Percentiles rank a stretch among this genome's conserved stretches.
These are phyloP conservation scores for Python bivittatus DNA, from an alignment of 2,113 vertebrate species.

Conservation along the genomic window DNA sequence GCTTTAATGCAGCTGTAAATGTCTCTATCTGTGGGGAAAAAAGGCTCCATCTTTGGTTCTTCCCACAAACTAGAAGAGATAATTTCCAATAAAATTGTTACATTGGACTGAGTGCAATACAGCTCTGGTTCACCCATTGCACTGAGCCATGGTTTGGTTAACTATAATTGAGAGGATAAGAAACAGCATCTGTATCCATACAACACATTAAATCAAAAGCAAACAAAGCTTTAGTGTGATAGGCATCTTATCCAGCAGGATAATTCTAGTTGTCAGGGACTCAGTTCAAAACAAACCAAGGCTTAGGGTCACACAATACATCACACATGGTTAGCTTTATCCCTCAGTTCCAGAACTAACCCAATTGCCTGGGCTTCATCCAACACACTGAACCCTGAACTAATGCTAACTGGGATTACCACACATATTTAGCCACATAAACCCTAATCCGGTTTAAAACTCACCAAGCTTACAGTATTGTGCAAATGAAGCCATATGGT, in stretches of 20 bases:
- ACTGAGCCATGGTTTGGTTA: no score
- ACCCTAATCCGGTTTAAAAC: not conserved
- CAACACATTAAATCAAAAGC: not conserved
- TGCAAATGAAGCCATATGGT: no score
- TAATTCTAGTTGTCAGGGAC: not conserved
- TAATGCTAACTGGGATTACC: not conserved
- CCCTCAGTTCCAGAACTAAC: not conserved
- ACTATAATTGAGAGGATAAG: not conserved
- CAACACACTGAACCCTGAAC: not conserved
- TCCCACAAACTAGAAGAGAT: no score
- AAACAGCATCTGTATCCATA: not conserved
- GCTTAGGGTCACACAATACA: not conserved
- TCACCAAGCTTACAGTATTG: no score
- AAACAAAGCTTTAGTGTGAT: not conserved
- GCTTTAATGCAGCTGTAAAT: not conserved
- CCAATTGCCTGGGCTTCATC: not conserved
- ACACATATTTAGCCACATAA: not conserved
- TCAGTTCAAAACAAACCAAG: not conserved
- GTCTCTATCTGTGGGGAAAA: not conserved
- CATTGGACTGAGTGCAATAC: not conserved
- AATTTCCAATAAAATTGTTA: not conserved
- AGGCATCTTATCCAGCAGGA: not conserved
- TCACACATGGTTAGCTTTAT: not conserved
- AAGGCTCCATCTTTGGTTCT: not conserved
- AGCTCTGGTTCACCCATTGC: no score